Evolutionary conservation across 2,888 invertebrate species (phyloP).

Genomic region (Brachypalpus laphriformis): DNA sequence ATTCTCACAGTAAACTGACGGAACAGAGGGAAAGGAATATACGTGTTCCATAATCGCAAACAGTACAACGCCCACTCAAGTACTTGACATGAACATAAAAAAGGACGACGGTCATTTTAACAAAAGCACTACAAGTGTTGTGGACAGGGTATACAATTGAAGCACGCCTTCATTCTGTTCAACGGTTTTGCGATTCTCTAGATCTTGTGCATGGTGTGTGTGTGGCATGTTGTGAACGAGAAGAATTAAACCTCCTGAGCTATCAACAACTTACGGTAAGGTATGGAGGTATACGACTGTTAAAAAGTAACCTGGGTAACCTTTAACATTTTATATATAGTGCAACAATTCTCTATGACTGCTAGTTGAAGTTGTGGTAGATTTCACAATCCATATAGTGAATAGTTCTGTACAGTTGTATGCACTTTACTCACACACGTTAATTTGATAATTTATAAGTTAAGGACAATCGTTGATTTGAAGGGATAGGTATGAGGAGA

Average conservation of each 20-base stretch:
- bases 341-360: too few relatives aligned
- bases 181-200: neutral
- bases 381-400: too few relatives aligned
- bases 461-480: too few relatives aligned
- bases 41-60: conserved; percentile 36
- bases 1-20: neutral
- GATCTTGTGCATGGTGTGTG: neutral
- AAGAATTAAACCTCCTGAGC: neutral
- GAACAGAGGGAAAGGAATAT: neutral
- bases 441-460: too few relatives aligned
- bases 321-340: too few relatives aligned
- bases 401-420: too few relatives aligned
- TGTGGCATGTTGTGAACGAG: neutral
- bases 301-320: neutral
- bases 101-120: conserved; percentile 49
- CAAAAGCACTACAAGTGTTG: conserved; percentile 39
- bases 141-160: conserved; percentile 5
- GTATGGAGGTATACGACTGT: neutral
- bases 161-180: conserved; percentile 12
- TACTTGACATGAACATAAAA: conserved; percentile 56
- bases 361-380: too few relatives aligned
- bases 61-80: conserved; percentile 34
- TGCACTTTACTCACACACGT: too few relatives aligned
- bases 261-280: neutral
- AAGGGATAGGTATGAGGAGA: too few relatives aligned